Conservation (phyloP, 2,797 vertebrate genomes). For the Coranthus polyacanthus region DNA sequence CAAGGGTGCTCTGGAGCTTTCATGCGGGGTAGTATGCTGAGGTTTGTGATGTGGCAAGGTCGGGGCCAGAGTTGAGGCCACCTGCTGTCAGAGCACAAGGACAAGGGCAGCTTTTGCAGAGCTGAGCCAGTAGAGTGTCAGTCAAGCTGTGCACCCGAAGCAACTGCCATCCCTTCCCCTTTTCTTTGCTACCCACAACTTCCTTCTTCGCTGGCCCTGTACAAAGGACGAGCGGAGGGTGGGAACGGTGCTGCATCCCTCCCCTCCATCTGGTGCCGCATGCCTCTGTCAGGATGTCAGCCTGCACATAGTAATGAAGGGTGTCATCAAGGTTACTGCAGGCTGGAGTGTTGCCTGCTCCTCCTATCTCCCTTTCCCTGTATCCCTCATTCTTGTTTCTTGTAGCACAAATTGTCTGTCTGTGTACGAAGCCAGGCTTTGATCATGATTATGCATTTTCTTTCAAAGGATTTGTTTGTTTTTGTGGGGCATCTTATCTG, state of each 20-base stretch:
- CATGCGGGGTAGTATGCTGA: constrained; percentile 47
- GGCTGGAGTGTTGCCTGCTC: constrained; percentile 77
- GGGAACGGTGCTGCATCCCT: constrained; percentile 74
- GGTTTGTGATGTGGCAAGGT: constrained; percentile 76
- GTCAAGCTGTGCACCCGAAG: constrained; percentile 71
- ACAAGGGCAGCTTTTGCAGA: constrained; percentile 76
- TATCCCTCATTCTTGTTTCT: constrained; percentile 41
- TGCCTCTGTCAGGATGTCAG: constrained; percentile 84
- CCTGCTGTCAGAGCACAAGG: constrained; percentile 82
- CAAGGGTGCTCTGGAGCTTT: constrained; percentile 37
- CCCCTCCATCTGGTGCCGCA: constrained; percentile 87
- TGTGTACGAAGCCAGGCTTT: constrained; percentile 32
- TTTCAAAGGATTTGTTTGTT: too few relatives aligned
- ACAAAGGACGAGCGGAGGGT: constrained; percentile 74
- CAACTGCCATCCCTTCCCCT: constrained; percentile 41
- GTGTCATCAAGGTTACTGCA: constrained; percentile 88
- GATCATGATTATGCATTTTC: constrained; percentile 32
- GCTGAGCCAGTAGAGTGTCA: constrained; percentile 72
- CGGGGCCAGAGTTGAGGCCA: constrained; percentile 62
- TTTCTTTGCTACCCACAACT: constrained; percentile 53
- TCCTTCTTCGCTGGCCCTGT: constrained; percentile 65
- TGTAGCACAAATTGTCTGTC: constrained; percentile 49
- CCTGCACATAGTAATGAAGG: constrained; percentile 85
- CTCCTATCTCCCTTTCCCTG: constrained; percentile 18
- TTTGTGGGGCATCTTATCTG: neutral